Evolutionary conservation across 1,140 invertebrate species (phyloP).

Genomic region (Heliconius congener): DNA sequence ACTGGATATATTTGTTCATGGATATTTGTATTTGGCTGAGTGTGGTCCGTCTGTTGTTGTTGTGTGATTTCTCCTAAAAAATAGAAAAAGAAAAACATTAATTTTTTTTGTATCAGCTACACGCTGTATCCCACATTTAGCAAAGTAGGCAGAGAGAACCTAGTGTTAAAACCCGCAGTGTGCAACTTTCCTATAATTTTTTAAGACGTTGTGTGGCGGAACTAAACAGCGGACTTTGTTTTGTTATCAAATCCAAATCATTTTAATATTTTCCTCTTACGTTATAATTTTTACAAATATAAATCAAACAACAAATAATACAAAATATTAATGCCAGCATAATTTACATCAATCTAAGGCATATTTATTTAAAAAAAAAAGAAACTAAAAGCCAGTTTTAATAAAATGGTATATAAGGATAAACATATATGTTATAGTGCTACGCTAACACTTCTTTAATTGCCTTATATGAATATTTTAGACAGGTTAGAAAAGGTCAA

Average conservation of each 20-base stretch:
- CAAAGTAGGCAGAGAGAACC: neutral
- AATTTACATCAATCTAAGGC: neutral
- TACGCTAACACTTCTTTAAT: neutral
- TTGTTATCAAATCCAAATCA: too few relatives aligned
- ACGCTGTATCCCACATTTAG: neutral
- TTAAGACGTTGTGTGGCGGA: too few relatives aligned
- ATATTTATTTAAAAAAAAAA: neutral
- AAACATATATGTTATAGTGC: neutral
- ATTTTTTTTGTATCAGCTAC: neutral
- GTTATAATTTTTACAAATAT: too few relatives aligned
- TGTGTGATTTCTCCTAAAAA: conserved; percentile 55
- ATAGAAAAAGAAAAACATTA: conserved; percentile 19
- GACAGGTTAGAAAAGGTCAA: conserved; percentile 9
- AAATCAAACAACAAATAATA: too few relatives aligned
- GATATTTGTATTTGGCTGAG: conserved; percentile 42
- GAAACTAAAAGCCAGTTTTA: neutral
- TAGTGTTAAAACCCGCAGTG: neutral
- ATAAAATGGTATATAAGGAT: neutral
- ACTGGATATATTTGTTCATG: conserved; percentile 57
- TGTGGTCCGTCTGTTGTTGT: conserved; percentile 46
- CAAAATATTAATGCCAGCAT: too few relatives aligned
- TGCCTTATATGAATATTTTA: neutral
- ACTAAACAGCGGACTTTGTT: too few relatives aligned
- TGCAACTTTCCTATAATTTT: too few relatives aligned
- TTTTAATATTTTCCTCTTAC: too few relatives aligned